A percentile compares a stretch with the other conserved stretches of the same genome.
phyloP scores from a whole-genome alignment of 2,797 vertebrate species.

The Eidolon dupreanum region DNA sequence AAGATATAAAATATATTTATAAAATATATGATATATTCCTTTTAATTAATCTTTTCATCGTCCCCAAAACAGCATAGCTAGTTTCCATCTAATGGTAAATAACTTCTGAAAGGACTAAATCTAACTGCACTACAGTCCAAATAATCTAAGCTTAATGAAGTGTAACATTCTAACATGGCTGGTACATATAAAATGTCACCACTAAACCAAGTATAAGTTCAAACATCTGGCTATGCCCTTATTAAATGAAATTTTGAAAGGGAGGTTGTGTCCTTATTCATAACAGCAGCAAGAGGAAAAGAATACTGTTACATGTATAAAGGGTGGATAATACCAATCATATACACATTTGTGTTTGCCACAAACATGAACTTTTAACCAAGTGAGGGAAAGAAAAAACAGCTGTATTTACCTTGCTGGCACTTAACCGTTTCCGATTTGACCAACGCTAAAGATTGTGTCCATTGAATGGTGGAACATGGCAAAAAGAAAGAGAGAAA shows the following conservation, averaged over 20 bases:
- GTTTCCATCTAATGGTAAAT: not conserved
- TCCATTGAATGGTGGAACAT: constrained; percentile 49
- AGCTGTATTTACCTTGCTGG: constrained; percentile 84
- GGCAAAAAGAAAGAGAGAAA: constrained; percentile 50
- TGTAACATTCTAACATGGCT: not conserved
- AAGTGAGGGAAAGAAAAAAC: not conserved
- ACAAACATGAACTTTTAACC: not conserved
- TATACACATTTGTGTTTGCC: not conserved
- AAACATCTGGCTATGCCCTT: constrained; percentile 3
- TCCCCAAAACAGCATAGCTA: not conserved
- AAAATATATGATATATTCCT: not conserved
- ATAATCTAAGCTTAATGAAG: constrained; percentile 47
- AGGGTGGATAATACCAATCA: not conserved
- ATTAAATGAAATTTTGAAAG: constrained; percentile 10
- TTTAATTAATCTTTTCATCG: not conserved
- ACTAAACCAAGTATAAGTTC: not conserved
- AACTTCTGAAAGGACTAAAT: constrained; percentile 34
- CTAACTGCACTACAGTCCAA: not conserved
- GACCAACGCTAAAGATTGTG: constrained; percentile 88
- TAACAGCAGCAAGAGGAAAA: not conserved
- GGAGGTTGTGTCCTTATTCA: not conserved
- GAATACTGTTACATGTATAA: not conserved
- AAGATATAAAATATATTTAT: not conserved
- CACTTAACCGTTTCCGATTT: constrained; percentile 88
- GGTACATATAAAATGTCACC: constrained; percentile 48